phyloP scores from a whole-genome alignment of 2,888 invertebrate genomes.

The Scaptomyza reducta region DNA sequence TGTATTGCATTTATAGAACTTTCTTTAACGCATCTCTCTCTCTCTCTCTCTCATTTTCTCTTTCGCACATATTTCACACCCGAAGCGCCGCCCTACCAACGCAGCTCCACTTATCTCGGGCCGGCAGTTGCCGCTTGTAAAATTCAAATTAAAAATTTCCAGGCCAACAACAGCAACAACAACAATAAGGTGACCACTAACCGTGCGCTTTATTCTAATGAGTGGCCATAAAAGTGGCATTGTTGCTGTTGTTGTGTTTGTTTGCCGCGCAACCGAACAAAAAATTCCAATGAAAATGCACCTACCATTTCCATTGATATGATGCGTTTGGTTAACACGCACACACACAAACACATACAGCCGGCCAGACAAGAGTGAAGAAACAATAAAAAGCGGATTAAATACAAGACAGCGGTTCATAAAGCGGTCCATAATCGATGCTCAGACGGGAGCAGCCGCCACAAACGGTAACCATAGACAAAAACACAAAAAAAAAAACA shows the following conservation, averaged over 20 bases:
- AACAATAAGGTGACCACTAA: constrained; percentile 64
- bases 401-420: constrained; percentile 73
- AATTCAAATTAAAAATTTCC: constrained; percentile 75
- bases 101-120: not conserved
- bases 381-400: constrained; percentile 81
- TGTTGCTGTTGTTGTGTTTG: constrained; percentile 50
- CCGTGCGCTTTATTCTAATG: constrained; percentile 81
- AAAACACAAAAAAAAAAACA: constrained; percentile 10
- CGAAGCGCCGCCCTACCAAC: constrained; percentile 59
- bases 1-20: constrained; percentile 43
- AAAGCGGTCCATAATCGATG: constrained; percentile 74
- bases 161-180: constrained; percentile 20
- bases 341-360: not conserved
- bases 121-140: constrained; percentile 60
- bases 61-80: constrained; percentile 63
- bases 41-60: constrained; percentile 2
- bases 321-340: constrained; percentile 56
- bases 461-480: constrained; percentile 58
- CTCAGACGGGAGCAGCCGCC: constrained; percentile 64
- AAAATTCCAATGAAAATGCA: constrained; percentile 78
- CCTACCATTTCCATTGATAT: constrained; percentile 71
- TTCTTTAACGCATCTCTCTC: constrained; percentile 44
- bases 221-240: constrained; percentile 78
- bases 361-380: constrained; percentile 63
- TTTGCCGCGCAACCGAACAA: constrained; percentile 48